Base-by-base conservation (phyloP, 2,888 invertebrate genomes). In the Tetrapedia diversipes region DNA sequence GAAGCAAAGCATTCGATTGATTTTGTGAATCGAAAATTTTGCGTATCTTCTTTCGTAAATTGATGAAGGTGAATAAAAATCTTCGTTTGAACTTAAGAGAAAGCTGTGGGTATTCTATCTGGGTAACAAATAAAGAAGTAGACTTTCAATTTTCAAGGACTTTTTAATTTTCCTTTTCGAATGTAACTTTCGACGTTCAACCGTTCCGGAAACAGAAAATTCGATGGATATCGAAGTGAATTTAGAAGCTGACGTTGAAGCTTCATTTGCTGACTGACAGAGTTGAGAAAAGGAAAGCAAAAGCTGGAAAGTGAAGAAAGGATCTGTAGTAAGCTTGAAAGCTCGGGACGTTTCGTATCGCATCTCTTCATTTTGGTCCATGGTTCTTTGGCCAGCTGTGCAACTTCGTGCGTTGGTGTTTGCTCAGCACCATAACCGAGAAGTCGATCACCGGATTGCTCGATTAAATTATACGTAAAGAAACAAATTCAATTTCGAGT, bases 371-470 rank as follows among this genome's bases (percentile, higher is more conserved):
- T 6, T 32, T 37, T 27, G 37, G n/a, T 27, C 11, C 8, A 14
- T 10, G 27, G 22, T 37, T 45, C 47, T 47, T 70, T 32, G 22
- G 32, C 14, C 54, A 32, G 45, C 19, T 47, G 54, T 64, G 54
- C 29, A 29, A 45, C 43, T 49, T 29, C 6, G 19, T 27, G 39
- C 57, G 16, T 27, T 37, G 11, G 22, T 59, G 59, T 59, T 59
- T 49, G 39, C 49, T 37, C 22, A 16, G 14, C 27, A 4, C 43
- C 24, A n/a, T 10, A 10, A 19, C 1, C 19, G 19, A 41, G 41
- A 63, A 41, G 19, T 27, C 39, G 29, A 51, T 63, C 10, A 19
- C 14, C 6, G 11, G 47, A 39, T n/a, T 14, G n/a, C 11, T 7
- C 7, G 54, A 14, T 45, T 34, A 32, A 22, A 51, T 65, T 65